phyloP scores from a whole-genome alignment of 2,797 vertebrate genomes.

The Coluber constrictor region DNA sequence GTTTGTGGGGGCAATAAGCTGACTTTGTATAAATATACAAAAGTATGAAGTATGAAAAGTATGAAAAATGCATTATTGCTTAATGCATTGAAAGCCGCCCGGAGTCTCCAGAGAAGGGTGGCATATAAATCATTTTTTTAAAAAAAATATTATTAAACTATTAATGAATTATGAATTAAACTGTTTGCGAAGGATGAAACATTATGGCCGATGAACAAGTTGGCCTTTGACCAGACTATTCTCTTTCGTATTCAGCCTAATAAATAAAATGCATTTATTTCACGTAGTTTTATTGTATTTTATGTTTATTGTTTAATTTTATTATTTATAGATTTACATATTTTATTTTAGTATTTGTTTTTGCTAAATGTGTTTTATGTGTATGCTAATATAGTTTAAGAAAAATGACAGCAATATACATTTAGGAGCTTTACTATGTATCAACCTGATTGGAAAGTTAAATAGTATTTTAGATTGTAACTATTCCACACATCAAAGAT shows the following conservation, averaged over 20 bases:
- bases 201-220: neutral
- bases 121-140: no score
- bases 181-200: neutral
- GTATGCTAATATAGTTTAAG: neutral
- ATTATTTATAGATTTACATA: neutral
- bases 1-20: no score
- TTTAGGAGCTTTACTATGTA: neutral
- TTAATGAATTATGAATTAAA: neutral
- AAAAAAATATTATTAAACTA: neutral
- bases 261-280: neutral
- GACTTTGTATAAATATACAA: no score
- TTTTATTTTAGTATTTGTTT: neutral
- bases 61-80: no score
- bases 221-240: neutral
- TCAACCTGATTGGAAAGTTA: neutral
- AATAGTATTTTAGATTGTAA: constrained; percentile 5
- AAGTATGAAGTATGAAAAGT: no score
- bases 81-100: no score
- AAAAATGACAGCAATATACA: neutral
- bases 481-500: constrained; percentile 26
- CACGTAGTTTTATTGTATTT: neutral
- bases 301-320: neutral
- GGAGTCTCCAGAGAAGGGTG: no score
- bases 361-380: neutral
- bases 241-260: neutral